Evolutionary conservation across 1,140 invertebrate species (phyloP).

Genomic region (Chymomyza costata): DNA sequence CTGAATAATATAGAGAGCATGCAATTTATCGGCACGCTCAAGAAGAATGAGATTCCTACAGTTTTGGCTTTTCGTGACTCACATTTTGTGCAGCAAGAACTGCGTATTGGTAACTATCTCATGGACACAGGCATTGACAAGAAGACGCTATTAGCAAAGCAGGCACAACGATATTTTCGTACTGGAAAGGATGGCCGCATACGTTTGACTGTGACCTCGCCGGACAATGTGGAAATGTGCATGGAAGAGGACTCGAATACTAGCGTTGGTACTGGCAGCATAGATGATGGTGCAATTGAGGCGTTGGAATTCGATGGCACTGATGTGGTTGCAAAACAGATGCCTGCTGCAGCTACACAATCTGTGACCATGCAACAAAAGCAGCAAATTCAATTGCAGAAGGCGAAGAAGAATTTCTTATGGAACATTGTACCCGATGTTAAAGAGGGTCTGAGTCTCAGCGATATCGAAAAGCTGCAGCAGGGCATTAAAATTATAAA

Average conservation of each 20-base stretch:
- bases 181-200: slow-evolving; percentile 57
- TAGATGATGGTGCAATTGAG: slow-evolving; percentile 65
- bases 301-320: slow-evolving; percentile 53
- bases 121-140: slow-evolving; percentile 75
- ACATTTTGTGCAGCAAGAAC: slow-evolving; percentile 72
- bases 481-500: slow-evolving; percentile 51
- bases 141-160: slow-evolving; percentile 49
- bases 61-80: slow-evolving; percentile 71
- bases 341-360: slow-evolving; percentile 3
- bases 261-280: slow-evolving; percentile 33
- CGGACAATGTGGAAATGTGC: slow-evolving; percentile 65
- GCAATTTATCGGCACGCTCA: slow-evolving; percentile 40
- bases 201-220: slow-evolving; percentile 63
- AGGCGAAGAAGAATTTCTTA: slow-evolving; percentile 60
- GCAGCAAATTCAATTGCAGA: neutral
- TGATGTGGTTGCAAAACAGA: slow-evolving; percentile 19
- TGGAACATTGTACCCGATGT: slow-evolving; percentile 67
- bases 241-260: slow-evolving; percentile 62
- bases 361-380: neutral
- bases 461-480: slow-evolving; percentile 57
- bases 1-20: slow-evolving; percentile 20
- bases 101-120: slow-evolving; percentile 71
- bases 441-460: slow-evolving; percentile 64
- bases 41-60: slow-evolving; percentile 73
- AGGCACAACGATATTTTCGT: slow-evolving; percentile 43